These are phyloP conservation scores for Arbacia lixula DNA, from an alignment of 53 echinoderm and acorn worm species.

Conservation along the genomic window DNA sequence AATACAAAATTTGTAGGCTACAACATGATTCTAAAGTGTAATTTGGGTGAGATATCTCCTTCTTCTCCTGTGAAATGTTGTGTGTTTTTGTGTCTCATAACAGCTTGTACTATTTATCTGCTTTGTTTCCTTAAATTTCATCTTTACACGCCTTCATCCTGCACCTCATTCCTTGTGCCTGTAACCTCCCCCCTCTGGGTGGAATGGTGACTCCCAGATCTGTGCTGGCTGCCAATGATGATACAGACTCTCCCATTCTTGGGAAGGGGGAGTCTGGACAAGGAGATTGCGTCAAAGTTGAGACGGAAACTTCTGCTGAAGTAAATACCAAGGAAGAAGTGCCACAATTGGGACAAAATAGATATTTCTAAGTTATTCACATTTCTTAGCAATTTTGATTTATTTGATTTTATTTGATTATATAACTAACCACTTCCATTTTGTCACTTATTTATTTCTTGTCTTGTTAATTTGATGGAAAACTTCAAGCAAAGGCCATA, in stretches of 20 bases:
- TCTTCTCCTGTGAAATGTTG: neutral
- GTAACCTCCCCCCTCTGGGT: slow-evolving; percentile 23
- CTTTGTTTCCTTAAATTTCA: neutral
- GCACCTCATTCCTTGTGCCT: slow-evolving; percentile 5
- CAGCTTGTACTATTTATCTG: neutral
- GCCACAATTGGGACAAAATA: slow-evolving; percentile 11
- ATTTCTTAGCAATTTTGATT: neutral
- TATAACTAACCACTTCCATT: neutral
- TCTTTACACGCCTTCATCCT: slow-evolving; percentile 43
- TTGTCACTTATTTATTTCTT: neutral
- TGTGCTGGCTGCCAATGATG: slow-evolving; percentile 12
- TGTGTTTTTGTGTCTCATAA: neutral
- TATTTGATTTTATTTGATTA: neutral
- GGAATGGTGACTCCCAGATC: slow-evolving; percentile 49
- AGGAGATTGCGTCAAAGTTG: slow-evolving; percentile 29
- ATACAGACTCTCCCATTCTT: slow-evolving; percentile 33
- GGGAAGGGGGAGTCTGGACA: slow-evolving; percentile 28
- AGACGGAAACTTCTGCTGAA: neutral
- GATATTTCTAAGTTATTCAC: slow-evolving; percentile 27
- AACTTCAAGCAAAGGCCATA: too few species aligned
- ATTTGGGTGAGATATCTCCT: too few species aligned
- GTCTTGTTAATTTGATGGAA: neutral
- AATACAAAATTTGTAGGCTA: too few species aligned
- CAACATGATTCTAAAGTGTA: too few species aligned
- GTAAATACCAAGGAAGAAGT: neutral